Evolutionary conservation across 2,113 vertebrate species (phyloP).

Genomic region (Varanus komodoensis): DNA sequence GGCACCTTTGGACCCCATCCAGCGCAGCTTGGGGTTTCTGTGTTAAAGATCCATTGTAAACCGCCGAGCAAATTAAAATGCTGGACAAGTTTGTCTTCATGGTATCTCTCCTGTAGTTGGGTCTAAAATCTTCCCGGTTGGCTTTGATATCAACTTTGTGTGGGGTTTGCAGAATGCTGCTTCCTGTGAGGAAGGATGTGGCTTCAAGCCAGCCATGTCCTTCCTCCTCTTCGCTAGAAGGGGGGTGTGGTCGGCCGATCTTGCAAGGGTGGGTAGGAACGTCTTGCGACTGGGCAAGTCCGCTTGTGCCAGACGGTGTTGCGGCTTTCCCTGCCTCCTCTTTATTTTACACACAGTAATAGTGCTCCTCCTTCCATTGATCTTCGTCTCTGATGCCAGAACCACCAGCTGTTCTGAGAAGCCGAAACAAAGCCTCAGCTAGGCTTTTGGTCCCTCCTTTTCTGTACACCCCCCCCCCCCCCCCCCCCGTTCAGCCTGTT

Average conservation of each 20-base stretch:
- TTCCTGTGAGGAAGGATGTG: background rate
- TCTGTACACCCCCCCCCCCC: background rate
- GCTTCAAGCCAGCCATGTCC: background rate
- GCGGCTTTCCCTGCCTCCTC: background rate
- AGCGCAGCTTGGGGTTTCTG: background rate
- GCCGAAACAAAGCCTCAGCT: background rate
- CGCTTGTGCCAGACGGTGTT: background rate
- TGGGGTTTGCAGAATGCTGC: background rate
- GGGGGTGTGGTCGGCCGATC: background rate
- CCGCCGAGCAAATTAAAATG: background rate
- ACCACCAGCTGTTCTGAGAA: background rate
- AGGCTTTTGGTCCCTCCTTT: background rate
- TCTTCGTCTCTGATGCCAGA: background rate
- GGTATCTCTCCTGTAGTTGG: background rate
- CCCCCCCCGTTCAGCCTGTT: no score
- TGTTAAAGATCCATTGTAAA: background rate
- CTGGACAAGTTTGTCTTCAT: background rate
- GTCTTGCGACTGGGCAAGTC: no score
- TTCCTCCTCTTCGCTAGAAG: background rate
- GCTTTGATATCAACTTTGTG: background rate
- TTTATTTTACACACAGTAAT: background rate
- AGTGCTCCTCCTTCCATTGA: background rate
- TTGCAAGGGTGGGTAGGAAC: no score
- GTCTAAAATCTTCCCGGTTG: background rate
- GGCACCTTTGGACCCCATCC: background rate